Base-by-base conservation (phyloP, 2,113 vertebrate species). In the Lophura nycthemera region DNA sequence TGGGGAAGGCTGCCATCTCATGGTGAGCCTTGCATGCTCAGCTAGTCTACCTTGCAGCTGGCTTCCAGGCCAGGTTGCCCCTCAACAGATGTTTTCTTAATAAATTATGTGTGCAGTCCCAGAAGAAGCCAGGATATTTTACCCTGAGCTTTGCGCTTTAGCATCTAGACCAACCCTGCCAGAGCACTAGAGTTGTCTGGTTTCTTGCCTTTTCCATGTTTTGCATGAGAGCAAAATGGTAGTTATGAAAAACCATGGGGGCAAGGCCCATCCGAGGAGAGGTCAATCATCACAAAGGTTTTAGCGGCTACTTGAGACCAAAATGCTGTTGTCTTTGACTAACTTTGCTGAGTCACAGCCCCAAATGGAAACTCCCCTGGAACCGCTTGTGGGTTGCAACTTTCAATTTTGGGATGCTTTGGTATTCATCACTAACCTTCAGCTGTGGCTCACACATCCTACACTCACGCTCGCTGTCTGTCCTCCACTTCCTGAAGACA, bases 361-460 rank as follows among this genome's bases (percentile, higher is more conserved):
- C 73, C 21, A 14, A 88, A 69, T 95, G 96, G 97, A 97, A 97
- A 98, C 91, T 96, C 92, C 93, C 88, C 56, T 89, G 79, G 87
- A 97, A 91, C 92, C 34, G 30, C 96, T 87, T 93, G 95, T 96
- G 91, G 96, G 91, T 93, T 95, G 73, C 94, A 96, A 95, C 75
- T 90, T 57, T 76, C 93, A 89, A 97, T 97, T 97, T 96, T 89
- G 93, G 95, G 95, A 95, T 96, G 78, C 95, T 94, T 93, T 90
- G 95, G 96, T 97, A 89, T 96, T 97, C 87, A 60, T 89, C 32
- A 10, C 84, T 92, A 96, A 93, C 95, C 89, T 92, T 83, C 87
- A 90, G 40, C 64, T 1, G 1, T 5, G 36, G 80, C 96, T 95
- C 78, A 87, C 61, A 95, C 82, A 27, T 94, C 85, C 75, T 85